Base-by-base conservation (phyloP, 2,888 invertebrate genomes). In the Tipula confusa region DNA sequence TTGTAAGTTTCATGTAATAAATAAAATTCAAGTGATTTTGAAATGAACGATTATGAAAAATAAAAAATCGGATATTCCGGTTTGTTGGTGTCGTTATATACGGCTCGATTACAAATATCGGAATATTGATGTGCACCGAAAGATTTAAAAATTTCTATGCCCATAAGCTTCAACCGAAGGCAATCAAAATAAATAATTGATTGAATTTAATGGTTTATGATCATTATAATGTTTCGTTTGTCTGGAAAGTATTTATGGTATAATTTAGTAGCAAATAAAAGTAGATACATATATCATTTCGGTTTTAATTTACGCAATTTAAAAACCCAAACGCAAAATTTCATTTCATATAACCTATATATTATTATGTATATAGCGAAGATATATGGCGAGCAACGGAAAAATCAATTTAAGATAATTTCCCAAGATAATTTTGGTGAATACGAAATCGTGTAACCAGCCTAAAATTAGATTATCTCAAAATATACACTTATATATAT, bases 391-490 rank as follows among this genome's bases (percentile, higher is more conserved):
- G 24, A 48, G 48, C 15, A 18, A 64, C 11, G 64, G 64, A 64
- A 64, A 43, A 64, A 64, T 64, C 64, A 64, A 64, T 64, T 64
- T 64, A 11, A 64, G 24, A 64, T 64, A 64, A 64, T 64, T 64
- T 64, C 64, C 64, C 64, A 64, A 64, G 64, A 64, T 64, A 64
- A 64, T 64, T 64, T 64, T 64, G 24, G 24, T 43, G 43, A 15
- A 43, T 43, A 43, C 4, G 3, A 43, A 43, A 43, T 43, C 43
- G 5, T n/a, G 15, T 64, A 64, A 24, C 64, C 64, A 11, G 24
- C 64, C 64, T 24, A 64, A 64, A 64, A 64, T 24, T 64, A 18
- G 64, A 64, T 64, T 64, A 64, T 24, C 64, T 24, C 64, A 7
- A 24, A 24, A 48, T 24, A 64, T 9, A 15, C 15, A 43, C 5